Evolutionary conservation across 1,140 invertebrate species (phyloP).

Genomic region (Aphis craccivora): DNA sequence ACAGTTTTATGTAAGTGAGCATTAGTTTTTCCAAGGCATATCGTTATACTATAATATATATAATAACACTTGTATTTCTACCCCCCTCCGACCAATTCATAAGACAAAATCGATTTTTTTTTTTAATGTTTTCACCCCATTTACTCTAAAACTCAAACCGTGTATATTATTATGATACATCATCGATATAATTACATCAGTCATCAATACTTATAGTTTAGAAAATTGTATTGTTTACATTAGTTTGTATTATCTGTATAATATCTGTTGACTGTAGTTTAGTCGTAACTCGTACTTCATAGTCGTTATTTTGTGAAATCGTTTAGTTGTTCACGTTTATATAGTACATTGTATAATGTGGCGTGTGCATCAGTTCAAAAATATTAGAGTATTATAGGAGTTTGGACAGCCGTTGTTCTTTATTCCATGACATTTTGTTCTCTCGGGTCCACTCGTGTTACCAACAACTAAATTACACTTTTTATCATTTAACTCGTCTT

Average conservation of each 20-base stretch:
- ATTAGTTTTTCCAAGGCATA: not conserved
- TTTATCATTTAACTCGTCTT: not conserved
- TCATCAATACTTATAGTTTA: not conserved
- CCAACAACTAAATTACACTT: not conserved
- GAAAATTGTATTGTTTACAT: not conserved
- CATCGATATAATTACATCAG: not conserved
- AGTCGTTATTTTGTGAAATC: not conserved
- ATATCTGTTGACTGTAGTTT: no score
- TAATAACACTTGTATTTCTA: not conserved
- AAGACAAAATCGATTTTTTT: not conserved
- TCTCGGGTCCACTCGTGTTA: not conserved
- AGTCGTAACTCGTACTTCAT: not conserved
- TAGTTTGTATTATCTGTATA: not conserved
- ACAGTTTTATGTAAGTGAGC: not conserved
- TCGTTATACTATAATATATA: not conserved
- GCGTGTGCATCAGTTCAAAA: not conserved
- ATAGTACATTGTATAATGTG: no score
- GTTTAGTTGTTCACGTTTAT: not conserved
- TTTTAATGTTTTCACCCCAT: not conserved
- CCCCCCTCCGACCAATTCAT: no score
- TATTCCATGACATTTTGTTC: conserved; percentile 28
- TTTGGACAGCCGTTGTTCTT: not conserved
- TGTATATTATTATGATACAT: not conserved
- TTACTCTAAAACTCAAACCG: not conserved
- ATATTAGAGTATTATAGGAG: not conserved